phyloP scores from a whole-genome alignment of 2,888 invertebrate species.

The Dicroscelio sp. region DNA sequence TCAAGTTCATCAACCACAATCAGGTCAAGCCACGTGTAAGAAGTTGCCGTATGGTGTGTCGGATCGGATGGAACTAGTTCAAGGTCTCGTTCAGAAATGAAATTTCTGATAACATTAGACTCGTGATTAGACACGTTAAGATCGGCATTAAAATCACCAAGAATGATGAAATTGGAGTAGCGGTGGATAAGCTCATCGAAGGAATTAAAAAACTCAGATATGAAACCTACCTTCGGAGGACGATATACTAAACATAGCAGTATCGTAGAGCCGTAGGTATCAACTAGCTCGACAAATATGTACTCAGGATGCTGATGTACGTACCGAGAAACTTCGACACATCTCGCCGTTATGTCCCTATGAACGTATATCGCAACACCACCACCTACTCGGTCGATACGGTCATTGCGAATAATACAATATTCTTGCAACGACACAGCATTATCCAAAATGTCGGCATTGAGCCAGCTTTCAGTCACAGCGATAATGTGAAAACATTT shows the following conservation, averaged over 20 bases:
- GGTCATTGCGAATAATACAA: slow-evolving; percentile 9
- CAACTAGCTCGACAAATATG: neutral
- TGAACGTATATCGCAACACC: slow-evolving; percentile 18
- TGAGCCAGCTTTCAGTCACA: slow-evolving; percentile 19
- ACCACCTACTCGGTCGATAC: neutral
- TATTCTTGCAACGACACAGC: neutral
- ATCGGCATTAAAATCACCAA: slow-evolving; percentile 26
- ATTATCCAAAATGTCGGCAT: neutral
- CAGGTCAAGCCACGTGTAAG: slow-evolving; percentile 9
- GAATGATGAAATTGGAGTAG: neutral
- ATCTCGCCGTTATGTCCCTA: neutral
- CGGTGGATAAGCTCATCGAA: neutral
- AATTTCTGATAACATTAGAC: neutral
- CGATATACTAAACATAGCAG: neutral
- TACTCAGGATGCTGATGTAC: neutral
- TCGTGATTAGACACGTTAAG: neutral
- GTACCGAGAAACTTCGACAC: neutral
- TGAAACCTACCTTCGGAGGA: neutral
- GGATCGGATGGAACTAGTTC: neutral
- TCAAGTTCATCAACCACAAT: neutral
- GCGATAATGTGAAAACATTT: neutral
- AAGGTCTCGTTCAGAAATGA: neutral
- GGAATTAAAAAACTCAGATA: neutral
- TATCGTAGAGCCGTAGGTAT: neutral
- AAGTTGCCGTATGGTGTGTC: neutral